phyloP scores from a whole-genome alignment of 2,797 vertebrate genomes.

The Fundulus diaphanus region DNA sequence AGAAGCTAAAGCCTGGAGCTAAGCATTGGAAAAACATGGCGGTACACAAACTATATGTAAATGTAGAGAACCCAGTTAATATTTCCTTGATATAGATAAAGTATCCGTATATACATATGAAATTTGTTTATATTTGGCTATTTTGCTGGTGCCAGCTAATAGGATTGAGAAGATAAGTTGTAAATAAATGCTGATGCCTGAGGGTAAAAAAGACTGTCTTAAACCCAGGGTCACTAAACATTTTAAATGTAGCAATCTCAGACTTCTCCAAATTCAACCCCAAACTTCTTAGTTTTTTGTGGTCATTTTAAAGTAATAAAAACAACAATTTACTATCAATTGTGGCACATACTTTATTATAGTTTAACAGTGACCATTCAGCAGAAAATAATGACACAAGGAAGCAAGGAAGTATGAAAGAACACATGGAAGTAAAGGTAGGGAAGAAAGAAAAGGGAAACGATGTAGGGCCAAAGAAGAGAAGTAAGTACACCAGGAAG shows the following conservation, averaged over 20 bases:
- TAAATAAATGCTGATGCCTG: conserved; percentile 34
- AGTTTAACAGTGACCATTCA: neutral
- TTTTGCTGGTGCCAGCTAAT: conserved; percentile 52
- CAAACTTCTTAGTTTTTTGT: neutral
- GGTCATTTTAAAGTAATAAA: neutral
- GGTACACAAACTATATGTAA: conserved; percentile 29
- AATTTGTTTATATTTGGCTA: conserved; percentile 23
- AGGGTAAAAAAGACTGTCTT: conserved; percentile 27
- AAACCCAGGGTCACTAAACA: neutral
- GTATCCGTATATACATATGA: conserved; percentile 5
- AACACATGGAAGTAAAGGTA: neutral
- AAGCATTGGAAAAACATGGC: conserved; percentile 34
- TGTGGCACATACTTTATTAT: neutral
- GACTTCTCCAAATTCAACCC: neutral
- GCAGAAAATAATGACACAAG: neutral
- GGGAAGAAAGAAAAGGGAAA: neutral
- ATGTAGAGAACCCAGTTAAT: conserved; percentile 26
- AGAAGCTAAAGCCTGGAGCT: conserved; percentile 41
- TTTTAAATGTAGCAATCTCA: too few relatives aligned
- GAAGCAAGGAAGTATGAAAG: neutral
- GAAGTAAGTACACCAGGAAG: too few relatives aligned
- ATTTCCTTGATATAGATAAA: conserved; percentile 43
- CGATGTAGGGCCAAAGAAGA: neutral
- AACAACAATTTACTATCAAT: neutral
- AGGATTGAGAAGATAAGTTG: conserved; percentile 27